phyloP scores from a whole-genome alignment of 2,888 invertebrate genomes.

The Nebria salina region DNA sequence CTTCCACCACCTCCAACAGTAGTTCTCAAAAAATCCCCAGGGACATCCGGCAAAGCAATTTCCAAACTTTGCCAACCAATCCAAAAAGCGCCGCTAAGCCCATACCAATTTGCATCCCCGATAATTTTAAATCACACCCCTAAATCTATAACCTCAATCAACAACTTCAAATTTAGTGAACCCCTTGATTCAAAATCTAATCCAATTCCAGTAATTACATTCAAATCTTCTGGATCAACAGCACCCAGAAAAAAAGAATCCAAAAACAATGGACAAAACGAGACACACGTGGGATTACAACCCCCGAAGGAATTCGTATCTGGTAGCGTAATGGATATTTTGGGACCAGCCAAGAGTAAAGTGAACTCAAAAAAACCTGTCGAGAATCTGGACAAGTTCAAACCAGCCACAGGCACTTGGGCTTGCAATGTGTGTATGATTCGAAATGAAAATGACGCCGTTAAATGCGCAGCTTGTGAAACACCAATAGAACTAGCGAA shows the following conservation, averaged over 20 bases:
- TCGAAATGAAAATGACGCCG: slow-evolving; percentile 64
- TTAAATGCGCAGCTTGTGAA: slow-evolving; percentile 68
- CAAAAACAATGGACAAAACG: slow-evolving; percentile 51
- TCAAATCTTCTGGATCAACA: slow-evolving; percentile 54
- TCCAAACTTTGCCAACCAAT: slow-evolving; percentile 33
- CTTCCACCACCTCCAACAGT: slow-evolving; percentile 57
- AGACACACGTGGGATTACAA: slow-evolving; percentile 45
- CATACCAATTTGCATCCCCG: slow-evolving; percentile 65
- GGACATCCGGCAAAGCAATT: slow-evolving; percentile 45
- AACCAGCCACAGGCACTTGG: slow-evolving; percentile 69
- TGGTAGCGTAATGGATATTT: slow-evolving; percentile 63
- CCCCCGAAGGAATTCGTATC: slow-evolving; percentile 57
- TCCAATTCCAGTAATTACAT: slow-evolving; percentile 53
- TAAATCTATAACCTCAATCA: slow-evolving; percentile 63
- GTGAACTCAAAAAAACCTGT: slow-evolving; percentile 16
- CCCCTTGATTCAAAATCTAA: slow-evolving; percentile 61
- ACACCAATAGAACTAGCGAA: slow-evolving; percentile 64
- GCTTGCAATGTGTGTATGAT: slow-evolving; percentile 73
- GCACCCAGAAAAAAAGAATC: slow-evolving; percentile 55
- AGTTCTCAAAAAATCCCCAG: slow-evolving; percentile 33
- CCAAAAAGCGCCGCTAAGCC: slow-evolving; percentile 23
- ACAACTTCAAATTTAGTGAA: slow-evolving; percentile 69
- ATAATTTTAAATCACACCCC: slow-evolving; percentile 61
- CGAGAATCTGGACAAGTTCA: slow-evolving; percentile 61
- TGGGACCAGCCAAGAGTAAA: slow-evolving; percentile 52